Evolutionary conservation across 2,113 vertebrate species (phyloP).

Genomic region (Campylomormyrus numenius): DNA sequence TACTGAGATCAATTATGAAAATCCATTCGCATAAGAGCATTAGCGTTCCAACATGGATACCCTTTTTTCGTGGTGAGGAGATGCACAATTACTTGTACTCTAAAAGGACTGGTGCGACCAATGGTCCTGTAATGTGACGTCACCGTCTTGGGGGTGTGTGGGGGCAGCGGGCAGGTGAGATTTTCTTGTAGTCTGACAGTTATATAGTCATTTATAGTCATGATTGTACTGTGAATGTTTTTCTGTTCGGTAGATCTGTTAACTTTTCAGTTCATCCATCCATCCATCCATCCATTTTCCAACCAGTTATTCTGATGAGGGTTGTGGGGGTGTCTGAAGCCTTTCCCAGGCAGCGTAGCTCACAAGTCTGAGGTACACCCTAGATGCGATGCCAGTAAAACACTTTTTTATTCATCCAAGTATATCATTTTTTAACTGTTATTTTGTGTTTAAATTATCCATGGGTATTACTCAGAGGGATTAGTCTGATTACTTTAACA

Average conservation of each 20-base stretch:
- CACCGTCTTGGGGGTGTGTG: not conserved
- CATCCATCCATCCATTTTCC: not conserved
- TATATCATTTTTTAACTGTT: not conserved
- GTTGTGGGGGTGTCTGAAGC: not conserved
- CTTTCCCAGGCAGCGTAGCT: not conserved
- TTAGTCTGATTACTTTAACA: conserved; percentile 22
- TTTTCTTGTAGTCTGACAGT: not conserved
- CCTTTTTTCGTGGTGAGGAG: not conserved
- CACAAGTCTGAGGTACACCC: not conserved
- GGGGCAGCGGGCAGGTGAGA: not conserved
- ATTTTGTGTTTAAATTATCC: conserved; percentile 6
- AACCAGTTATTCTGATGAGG: not conserved
- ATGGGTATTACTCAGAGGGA: conserved; percentile 7
- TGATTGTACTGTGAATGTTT: not conserved
- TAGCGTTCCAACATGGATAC: not conserved
- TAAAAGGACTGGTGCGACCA: not conserved
- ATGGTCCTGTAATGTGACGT: not conserved
- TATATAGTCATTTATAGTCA: not conserved
- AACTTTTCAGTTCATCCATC: not conserved
- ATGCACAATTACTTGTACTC: not conserved
- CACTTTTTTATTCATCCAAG: not conserved
- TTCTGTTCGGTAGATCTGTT: not conserved
- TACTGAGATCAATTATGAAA: not conserved
- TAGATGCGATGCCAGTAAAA: not conserved
- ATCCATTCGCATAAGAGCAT: conserved; percentile 2